Percentiles rank a stretch among this genome's conserved stretches.
These are phyloP conservation scores for Cydia strobilella DNA, from an alignment of 1,140 invertebrate genomes.

Conservation along the genomic window DNA sequence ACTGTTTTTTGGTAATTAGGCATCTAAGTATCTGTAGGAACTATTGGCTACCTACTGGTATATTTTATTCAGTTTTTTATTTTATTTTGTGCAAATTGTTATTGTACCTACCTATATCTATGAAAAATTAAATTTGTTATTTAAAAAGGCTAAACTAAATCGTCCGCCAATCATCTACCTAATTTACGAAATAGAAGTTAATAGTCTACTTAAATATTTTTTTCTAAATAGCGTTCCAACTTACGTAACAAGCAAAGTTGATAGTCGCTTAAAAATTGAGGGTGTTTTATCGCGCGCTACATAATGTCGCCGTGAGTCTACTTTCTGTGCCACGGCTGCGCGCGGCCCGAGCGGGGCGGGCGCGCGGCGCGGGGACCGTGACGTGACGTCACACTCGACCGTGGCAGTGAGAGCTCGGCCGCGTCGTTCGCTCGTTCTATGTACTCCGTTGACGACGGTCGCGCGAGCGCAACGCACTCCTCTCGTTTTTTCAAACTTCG, in stretches of 20 bases:
- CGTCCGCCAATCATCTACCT: background rate
- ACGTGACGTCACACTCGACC: constrained; percentile 76
- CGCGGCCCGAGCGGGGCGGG: constrained; percentile 46
- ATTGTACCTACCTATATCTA: too few relatives aligned
- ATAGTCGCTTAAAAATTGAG: constrained; percentile 68
- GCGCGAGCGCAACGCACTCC: constrained; percentile 69
- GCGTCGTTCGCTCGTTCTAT: constrained; percentile 71
- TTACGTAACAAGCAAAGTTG: constrained; percentile 62
- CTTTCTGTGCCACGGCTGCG: constrained; percentile 71
- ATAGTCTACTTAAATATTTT: background rate
- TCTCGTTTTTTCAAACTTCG: constrained; percentile 14
- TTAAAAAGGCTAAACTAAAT: background rate
- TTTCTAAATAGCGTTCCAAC: constrained; percentile 34
- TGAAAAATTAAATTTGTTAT: too few relatives aligned
- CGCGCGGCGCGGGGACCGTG: constrained; percentile 46
- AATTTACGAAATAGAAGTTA: constrained; percentile 19
- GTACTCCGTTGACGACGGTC: constrained; percentile 76
- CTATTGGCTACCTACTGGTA: too few relatives aligned
- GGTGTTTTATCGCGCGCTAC: constrained; percentile 72
- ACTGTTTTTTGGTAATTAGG: too few relatives aligned
- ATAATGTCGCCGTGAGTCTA: constrained; percentile 68
- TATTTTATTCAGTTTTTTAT: too few relatives aligned
- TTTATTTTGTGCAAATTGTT: too few relatives aligned
- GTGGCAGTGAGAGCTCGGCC: constrained; percentile 78
- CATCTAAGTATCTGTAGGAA: too few relatives aligned